phyloP scores from a whole-genome alignment of 2,888 invertebrate species.

The Apamea monoglypha region DNA sequence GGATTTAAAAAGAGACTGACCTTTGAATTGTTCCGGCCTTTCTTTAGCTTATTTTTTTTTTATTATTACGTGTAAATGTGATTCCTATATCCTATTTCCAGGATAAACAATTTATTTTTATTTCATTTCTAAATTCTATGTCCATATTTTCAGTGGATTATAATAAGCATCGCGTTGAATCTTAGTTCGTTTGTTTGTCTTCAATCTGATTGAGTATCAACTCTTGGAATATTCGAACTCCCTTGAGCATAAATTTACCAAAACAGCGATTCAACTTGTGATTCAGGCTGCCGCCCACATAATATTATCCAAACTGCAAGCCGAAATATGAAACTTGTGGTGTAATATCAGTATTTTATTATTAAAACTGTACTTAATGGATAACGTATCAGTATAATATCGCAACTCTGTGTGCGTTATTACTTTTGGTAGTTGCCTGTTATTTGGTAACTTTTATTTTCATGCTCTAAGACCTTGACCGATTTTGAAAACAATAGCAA shows the following conservation, averaged over 20 bases:
- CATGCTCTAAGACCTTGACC: conserved; percentile 7
- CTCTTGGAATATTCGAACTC: not conserved
- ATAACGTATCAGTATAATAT: conserved; percentile 9
- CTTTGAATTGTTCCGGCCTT: too few species aligned
- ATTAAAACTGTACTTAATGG: conserved; percentile 4
- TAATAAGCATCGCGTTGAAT: too few species aligned
- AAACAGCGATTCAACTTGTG: not conserved
- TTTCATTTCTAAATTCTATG: not conserved
- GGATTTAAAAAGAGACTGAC: too few species aligned
- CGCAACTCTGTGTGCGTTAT: not conserved
- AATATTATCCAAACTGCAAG: conserved; percentile 9
- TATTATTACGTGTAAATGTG: too few species aligned
- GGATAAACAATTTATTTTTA: too few species aligned
- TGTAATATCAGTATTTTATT: conserved; percentile 8
- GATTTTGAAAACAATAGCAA: conserved; percentile 27
- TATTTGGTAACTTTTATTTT: conserved; percentile 12
- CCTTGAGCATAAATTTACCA: not conserved
- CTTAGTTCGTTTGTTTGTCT: too few species aligned
- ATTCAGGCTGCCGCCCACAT: not conserved
- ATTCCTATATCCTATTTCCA: too few species aligned
- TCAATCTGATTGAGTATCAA: not conserved
- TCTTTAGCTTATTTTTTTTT: too few species aligned
- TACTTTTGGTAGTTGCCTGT: not conserved
- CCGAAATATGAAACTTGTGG: not conserved
- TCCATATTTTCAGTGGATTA: not conserved